These are phyloP conservation scores for Drosophila ananassae DNA, from an alignment of 1,140 invertebrate genomes.

Conservation along the genomic window DNA sequence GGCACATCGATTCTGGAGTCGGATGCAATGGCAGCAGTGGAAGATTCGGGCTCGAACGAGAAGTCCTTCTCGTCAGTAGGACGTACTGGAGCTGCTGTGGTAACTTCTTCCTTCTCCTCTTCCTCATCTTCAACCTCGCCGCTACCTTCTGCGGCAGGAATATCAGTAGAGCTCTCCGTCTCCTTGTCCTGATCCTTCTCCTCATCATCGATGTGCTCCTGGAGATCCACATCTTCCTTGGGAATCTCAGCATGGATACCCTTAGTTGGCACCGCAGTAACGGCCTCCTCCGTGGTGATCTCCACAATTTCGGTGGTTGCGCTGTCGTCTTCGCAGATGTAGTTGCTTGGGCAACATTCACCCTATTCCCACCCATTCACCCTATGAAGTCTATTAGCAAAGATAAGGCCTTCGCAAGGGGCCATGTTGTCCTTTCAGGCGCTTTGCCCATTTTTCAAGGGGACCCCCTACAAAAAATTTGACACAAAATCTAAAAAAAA, in stretches of 20 bases:
- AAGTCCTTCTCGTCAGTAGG: slow-evolving; percentile 48
- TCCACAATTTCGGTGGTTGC: slow-evolving; percentile 75
- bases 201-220: slow-evolving; percentile 78
- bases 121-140: slow-evolving; percentile 54
- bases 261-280: slow-evolving; percentile 52
- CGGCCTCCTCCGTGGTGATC: slow-evolving; percentile 44
- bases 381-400: too few species aligned
- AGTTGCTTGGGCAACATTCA: slow-evolving; percentile 94
- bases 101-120: slow-evolving; percentile 21
- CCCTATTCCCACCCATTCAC: too few species aligned
- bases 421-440: too few species aligned
- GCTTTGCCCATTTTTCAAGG: too few species aligned
- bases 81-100: slow-evolving; percentile 26
- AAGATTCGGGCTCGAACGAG: slow-evolving; percentile 46
- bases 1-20: slow-evolving; percentile 57
- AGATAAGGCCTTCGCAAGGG: too few species aligned
- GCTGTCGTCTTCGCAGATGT: too few species aligned
- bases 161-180: slow-evolving; percentile 47
- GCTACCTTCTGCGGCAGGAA: slow-evolving; percentile 46
- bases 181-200: slow-evolving; percentile 46
- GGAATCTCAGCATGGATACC: slow-evolving; percentile 77
- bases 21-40: slow-evolving; percentile 42
- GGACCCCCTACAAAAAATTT: too few species aligned
- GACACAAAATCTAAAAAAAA: too few species aligned
- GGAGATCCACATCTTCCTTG: slow-evolving; percentile 74